These are phyloP conservation scores for Oenanthe melanoleuca DNA, from an alignment of 2,113 vertebrate species.

Conservation along the genomic window DNA sequence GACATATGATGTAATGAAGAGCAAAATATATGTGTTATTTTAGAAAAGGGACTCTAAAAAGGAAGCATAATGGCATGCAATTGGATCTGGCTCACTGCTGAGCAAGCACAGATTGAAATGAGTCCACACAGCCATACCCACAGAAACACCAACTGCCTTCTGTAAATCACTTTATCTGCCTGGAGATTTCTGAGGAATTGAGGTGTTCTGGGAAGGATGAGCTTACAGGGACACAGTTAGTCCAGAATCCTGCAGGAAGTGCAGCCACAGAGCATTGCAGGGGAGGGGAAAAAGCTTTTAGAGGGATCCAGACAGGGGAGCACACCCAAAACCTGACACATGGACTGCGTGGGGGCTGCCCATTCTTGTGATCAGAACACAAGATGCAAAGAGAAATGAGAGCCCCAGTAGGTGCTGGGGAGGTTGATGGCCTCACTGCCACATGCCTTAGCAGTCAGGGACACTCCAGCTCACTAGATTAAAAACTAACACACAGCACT, in stretches of 20 bases:
- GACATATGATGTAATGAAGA: neutral
- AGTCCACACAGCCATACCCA: neutral
- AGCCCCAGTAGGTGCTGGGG: neutral
- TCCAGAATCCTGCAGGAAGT: neutral
- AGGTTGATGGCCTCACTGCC: neutral
- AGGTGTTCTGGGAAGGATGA: neutral
- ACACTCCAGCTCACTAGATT: neutral
- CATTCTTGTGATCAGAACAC: neutral
- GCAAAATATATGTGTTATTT: neutral
- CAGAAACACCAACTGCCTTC: neutral
- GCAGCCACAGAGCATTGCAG: accelerated
- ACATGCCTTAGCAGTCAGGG: neutral
- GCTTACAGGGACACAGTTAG: neutral
- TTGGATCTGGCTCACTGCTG: neutral
- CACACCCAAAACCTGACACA: neutral
- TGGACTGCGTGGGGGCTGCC: accelerated
- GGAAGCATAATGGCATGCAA: neutral
- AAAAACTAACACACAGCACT: neutral
- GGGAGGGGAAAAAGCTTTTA: accelerated
- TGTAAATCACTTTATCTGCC: neutral
- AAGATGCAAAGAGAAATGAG: neutral
- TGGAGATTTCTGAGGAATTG: neutral
- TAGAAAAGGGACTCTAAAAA: neutral
- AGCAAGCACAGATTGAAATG: accelerated
- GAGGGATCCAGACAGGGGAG: neutral